Evolutionary conservation across 1,140 invertebrate species (phyloP), one percentile per base, ranked within the genome.

Genomic region (Polypedilum vanderplanki): DNA sequence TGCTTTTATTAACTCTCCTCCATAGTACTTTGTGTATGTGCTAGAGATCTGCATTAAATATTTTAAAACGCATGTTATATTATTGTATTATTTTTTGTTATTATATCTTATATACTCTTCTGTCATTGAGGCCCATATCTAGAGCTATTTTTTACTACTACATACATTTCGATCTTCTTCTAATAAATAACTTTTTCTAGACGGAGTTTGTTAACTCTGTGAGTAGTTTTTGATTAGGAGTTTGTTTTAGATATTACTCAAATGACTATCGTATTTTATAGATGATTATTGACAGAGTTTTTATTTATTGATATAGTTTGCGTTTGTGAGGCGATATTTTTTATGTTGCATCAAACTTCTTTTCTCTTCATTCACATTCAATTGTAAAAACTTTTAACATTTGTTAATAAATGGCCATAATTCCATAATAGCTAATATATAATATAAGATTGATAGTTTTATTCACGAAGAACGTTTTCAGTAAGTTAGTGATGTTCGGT

Each of bases 401-500:
- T 8, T 86, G n/a, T 87, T 67, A 93, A 81, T 46, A 97, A 82
- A 79, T 87, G 87, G 3, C 93, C 93, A 41, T 90, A 90, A n/a
- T n/a, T 80, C 96, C 95, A 85, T 98, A 98, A 83, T 93, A 97
- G 7, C 93, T 96, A n/a, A n/a, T n/a, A n/a, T n/a, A n/a, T n/a
- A n/a, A 81, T 98, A 95, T 46, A 98, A 90, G 24, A 98, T 87
- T 0, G 96, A 94, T 79, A 97, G 94, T 84, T 97, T 93, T 24
- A 94, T 88, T 84, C 88, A 70, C 92, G 84, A 1, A 96, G 96
- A 77, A 97, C 91, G 20, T 90, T 90, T 84, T 98, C 96, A 97
- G 95, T 67, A 98, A 83, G 24, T 91, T 83, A 0, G 91, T 95
- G 76, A 83, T 0, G 91, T 90, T 96, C 94, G 0, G 93, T 90